These are phyloP conservation scores for Lasaia peninsularis DNA, from an alignment of 1,140 invertebrate genomes.

Conservation along the genomic window DNA sequence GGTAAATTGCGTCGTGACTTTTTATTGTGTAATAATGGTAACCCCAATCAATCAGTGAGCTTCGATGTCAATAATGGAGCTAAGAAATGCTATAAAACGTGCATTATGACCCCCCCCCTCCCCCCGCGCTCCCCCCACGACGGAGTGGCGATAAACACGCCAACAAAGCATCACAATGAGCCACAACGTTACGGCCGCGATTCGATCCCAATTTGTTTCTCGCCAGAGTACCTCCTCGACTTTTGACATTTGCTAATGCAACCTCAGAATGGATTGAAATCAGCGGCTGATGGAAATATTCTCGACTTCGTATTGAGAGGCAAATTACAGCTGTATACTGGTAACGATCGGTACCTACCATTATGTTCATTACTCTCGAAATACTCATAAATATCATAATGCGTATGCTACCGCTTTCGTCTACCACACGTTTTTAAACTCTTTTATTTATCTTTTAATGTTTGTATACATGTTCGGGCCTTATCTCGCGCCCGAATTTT, in stretches of 20 bases:
- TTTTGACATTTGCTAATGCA: slow-evolving; percentile 9
- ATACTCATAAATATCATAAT: too few species aligned
- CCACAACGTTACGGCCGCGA: neutral
- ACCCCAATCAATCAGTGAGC: neutral
- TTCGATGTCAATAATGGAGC: neutral
- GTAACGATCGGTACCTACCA: too few species aligned
- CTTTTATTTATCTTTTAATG: too few species aligned
- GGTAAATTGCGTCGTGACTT: neutral
- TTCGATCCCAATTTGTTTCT: slow-evolving; percentile 8
- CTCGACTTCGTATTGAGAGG: neutral
- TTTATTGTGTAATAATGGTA: neutral
- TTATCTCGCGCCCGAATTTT: too few species aligned
- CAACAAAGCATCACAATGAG: neutral
- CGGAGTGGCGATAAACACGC: neutral
- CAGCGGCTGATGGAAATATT: neutral
- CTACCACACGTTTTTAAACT: too few species aligned
- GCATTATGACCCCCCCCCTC: neutral
- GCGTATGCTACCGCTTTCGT: too few species aligned
- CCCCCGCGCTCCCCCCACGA: neutral
- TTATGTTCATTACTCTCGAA: too few species aligned
- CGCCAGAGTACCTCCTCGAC: slow-evolving; percentile 3
- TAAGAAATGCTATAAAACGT: slow-evolving; percentile 10
- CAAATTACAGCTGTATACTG: slow-evolving; percentile 1
- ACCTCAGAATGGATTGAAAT: slow-evolving; percentile 8
- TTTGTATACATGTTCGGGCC: too few species aligned